Percentiles rank a stretch among this genome's conserved stretches.
phyloP scores from a whole-genome alignment of 2,888 invertebrate species.

The Eupithecia abbreviata region DNA sequence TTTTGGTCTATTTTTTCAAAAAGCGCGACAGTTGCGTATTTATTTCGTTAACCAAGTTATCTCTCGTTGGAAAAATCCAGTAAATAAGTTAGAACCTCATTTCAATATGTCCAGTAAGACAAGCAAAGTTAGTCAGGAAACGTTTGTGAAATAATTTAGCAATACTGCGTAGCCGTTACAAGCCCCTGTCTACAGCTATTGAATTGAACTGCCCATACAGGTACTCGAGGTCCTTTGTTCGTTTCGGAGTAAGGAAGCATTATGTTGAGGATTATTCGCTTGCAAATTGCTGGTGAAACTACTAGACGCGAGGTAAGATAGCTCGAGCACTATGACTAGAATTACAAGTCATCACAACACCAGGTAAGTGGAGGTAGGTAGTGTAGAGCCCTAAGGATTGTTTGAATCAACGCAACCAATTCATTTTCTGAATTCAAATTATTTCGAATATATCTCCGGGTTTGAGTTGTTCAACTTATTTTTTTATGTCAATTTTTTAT shows the following conservation, averaged over 20 bases:
- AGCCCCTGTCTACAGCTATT: neutral
- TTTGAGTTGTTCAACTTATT: neutral
- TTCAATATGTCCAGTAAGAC: neutral
- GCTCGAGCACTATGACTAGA: neutral
- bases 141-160: conserved; percentile 1
- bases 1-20: neutral
- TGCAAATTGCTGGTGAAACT: conserved; percentile 37
- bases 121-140: neutral
- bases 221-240: conserved; percentile 34
- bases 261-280: conserved; percentile 39
- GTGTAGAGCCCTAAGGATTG: neutral
- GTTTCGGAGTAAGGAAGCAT: conserved; percentile 37
- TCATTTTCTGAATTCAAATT: neutral
- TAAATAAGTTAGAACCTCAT: neutral
- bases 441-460: neutral
- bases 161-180: neutral
- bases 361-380: neutral
- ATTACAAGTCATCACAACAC: neutral
- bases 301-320: neutral
- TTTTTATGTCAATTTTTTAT: too few relatives aligned
- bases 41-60: neutral
- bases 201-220: conserved; percentile 6
- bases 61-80: neutral
- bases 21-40: neutral
- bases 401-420: neutral